Base-by-base conservation (phyloP, 2,797 vertebrate genomes). In the Tiaroga cobitis region DNA sequence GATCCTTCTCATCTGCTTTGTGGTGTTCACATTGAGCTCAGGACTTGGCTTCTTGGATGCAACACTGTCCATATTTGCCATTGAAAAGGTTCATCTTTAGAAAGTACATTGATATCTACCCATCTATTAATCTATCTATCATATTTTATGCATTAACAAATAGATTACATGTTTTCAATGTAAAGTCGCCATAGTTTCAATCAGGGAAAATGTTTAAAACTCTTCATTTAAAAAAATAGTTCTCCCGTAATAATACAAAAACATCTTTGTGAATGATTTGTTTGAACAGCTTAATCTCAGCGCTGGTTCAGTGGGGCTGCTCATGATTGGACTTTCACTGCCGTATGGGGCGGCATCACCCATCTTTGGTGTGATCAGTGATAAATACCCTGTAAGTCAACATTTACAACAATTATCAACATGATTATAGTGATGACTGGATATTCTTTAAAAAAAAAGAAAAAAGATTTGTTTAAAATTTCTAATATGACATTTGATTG, bases 41-140 rank as follows among this genome's bases (percentile, higher is more conserved):
- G 96, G 96, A 81, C 90, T 99, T 67, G 95, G 96, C 56, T 98
- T 99, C 93, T 91, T 99, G 75, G 98, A 99, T 84, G 96, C 97
- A 11, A 98, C 96, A 0, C 92, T 99, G 92, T 98, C 98, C n/a
- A 93, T 99, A 1, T 99, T 97, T 91, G 95, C 97, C 29, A 92
- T 96, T 39, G 80, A 97, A 69, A 96, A 92, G 93, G 98, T 99
- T 54, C 0, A 39, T 32, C 11, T 80, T 49, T 56, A n/a, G 26
- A 21, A 61, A 37, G 37, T 4, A 9, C 34, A 13, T 32, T 3
- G 8, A 49, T 19, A 29, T 15, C 11, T n/a, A n/a, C 39, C 37
- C 5, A 13, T 32, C 19, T 13, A n/a, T 41, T 5, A 1, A 7
- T 70, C 37, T 51, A 7, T 51, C 5, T 51, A 3, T 51, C 5